Evolutionary conservation across 2,888 invertebrate genomes (phyloP), one percentile per base, ranked within the genome.

Genomic region (Andrena bucephala): DNA sequence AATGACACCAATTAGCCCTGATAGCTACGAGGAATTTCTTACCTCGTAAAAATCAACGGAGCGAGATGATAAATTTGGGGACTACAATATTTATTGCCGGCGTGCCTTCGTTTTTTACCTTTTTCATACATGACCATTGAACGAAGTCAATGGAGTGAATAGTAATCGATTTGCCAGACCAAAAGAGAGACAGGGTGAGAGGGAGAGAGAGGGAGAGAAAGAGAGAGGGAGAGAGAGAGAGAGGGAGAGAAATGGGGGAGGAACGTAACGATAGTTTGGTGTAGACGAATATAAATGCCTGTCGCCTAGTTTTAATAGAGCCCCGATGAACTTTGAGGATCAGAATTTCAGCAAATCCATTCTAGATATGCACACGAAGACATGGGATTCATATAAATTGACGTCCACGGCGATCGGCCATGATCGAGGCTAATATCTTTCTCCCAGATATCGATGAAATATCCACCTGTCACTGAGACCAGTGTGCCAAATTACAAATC

Each of bases 401-500:
- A 60, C 54, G 67, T 48, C 20, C 60, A 13, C 42, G 54, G 69
- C 68, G 59, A 76, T 76, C 72, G 68, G 59, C 67, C 42, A 33
- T 60, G 73, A 83, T 76, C 68, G 54, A n/a, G 24, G 81, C 65
- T 83, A 70, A 83, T 79, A 79, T 72, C 79, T 75, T 77, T 42
- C 68, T 66, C 42, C 52, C 62, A 71, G 70, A 57, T 82, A 77
- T 65, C 83, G 74, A 70, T 72, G 79, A 79, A 83, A 83, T 84
- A 83, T 74, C 76, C 77, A 83, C 65, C 79, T 79, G 83, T 76
- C 84, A 83, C 76, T 60, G 71, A 62, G 72, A 16, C 65, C 73
- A 70, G 50, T 42, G 73, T 33, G 78, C 74, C 84, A 84, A 84
- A 84, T 83, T 84, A 72, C 83, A 84, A 84, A 84, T 84, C 84